A percentile compares a stretch with the other conserved stretches of the same genome.
Conservation (phyloP, 2,113 vertebrate species). For the Tretioscincus oriximinensis region DNA sequence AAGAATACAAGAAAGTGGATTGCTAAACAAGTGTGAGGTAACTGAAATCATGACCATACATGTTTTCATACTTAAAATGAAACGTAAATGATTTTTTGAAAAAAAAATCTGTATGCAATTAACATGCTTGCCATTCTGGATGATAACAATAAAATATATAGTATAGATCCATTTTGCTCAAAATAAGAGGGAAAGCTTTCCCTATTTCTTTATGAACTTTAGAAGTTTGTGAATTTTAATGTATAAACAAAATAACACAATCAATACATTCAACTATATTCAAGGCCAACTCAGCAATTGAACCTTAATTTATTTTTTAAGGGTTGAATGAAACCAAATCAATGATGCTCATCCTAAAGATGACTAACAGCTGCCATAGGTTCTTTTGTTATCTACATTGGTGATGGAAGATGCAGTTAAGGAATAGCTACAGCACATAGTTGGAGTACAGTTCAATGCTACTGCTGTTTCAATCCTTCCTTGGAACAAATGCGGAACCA, state of each 20-base stretch:
- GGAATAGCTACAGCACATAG: no score
- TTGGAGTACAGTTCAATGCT: no score
- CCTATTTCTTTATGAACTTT: not conserved
- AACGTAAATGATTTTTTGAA: slow-evolving; percentile 8
- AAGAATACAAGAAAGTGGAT: slow-evolving; percentile 78
- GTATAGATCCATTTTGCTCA: not conserved
- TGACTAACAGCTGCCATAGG: not conserved
- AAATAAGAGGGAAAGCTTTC: not conserved
- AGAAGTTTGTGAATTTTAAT: not conserved
- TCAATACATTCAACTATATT: not conserved
- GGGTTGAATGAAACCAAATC: not conserved
- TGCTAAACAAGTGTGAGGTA: slow-evolving; percentile 82
- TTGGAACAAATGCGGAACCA: no score
- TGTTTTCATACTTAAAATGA: not conserved
- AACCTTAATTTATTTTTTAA: not conserved
- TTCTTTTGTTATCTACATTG: not conserved
- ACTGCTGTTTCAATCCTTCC: no score
- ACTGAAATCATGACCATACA: slow-evolving; percentile 41
- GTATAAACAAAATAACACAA: not conserved
- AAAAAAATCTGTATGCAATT: slow-evolving; percentile 2
- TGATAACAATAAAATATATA: not conserved
- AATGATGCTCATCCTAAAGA: no score
- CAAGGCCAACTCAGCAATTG: not conserved
- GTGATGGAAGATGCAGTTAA: no score
- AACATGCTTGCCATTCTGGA: not conserved